Evolutionary conservation across 1,140 invertebrate species (phyloP), one percentile per base, ranked within the genome.

Genomic region (Neocloeon triangulifer): DNA sequence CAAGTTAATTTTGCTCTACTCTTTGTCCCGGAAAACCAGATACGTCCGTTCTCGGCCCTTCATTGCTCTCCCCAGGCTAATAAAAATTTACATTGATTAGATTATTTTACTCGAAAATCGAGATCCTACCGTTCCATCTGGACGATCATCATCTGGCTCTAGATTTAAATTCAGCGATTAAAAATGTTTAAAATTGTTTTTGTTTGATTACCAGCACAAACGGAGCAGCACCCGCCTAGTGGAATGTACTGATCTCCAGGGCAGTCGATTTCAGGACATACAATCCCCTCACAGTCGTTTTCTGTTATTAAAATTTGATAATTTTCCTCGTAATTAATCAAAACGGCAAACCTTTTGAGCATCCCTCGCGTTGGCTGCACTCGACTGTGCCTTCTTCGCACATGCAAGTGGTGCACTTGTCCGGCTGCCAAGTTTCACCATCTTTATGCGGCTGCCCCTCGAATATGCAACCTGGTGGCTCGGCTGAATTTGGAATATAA

Each of bases 361-460:
- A 58, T 12, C 34, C 43, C 5, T 44, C 37, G 30, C 42, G 49
- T 16, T 48, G 48, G 22, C 44, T 41, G 39, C 72, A 75, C 33
- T 60, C 60, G 19, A 69, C 58, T 15, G 57, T 51, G 5, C 67
- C 64, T 9, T 43, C 37, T 23, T 44, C 47, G 43, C 73, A 77
- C 28, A 53, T 53, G 44, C 73, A 75, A 15, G 60, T 51, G 0
- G 66, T 67, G 47, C 73, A 76, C 34, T 56, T 55, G 45, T 68
- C 64, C 4, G 63, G 53, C 39, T 57, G 58, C 68, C 68, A 73
- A 23, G 53, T 53, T 34, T 69, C 59, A 8, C 66, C 66, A 32
- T 73, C 66, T 2, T 53, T 46, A 48, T 68, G 72, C 29, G 45
- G 49, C 38, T 53, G 45, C 8, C 61, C 62, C 26, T 66, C 53